Conservation (phyloP, 2,888 invertebrate species). For the Microchrysa polita region DNA sequence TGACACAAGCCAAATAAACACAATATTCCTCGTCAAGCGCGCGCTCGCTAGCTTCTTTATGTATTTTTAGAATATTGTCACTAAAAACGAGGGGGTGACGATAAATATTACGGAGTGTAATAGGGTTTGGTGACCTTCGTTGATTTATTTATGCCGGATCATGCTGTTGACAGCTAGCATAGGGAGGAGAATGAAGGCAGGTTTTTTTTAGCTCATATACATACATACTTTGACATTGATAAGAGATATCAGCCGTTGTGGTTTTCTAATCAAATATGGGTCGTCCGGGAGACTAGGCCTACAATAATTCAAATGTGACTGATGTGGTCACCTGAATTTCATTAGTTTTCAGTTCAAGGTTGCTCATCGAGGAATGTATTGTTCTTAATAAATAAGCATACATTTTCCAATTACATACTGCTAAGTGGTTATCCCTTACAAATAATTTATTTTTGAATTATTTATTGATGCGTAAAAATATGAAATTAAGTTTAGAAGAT, state of each 20-base stretch:
- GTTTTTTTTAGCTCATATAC: neutral
- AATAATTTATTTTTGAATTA: no score
- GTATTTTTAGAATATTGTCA: conserved; percentile 20
- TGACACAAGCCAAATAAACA: neutral
- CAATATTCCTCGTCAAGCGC: neutral
- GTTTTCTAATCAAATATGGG: neutral
- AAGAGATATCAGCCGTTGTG: conserved; percentile 7
- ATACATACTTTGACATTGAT: conserved; percentile 8
- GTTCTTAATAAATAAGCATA: neutral
- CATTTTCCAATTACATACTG: no score
- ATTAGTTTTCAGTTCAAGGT: conserved; percentile 1
- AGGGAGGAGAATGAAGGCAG: neutral
- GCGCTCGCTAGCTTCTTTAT: neutral
- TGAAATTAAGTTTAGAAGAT: no score
- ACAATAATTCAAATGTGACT: neutral
- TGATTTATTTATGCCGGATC: conserved; percentile 21
- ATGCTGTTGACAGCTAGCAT: neutral
- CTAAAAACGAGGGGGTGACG: conserved; percentile 17
- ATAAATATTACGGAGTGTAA: conserved; percentile 22
- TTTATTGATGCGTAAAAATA: no score
- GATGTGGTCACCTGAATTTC: neutral
- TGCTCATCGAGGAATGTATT: no score
- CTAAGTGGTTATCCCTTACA: no score
- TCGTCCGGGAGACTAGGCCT: neutral
- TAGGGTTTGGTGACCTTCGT: conserved; percentile 35